These are phyloP conservation scores for Arctocebus calabarensis DNA, from an alignment of 2,797 vertebrate species.

Conservation along the genomic window DNA sequence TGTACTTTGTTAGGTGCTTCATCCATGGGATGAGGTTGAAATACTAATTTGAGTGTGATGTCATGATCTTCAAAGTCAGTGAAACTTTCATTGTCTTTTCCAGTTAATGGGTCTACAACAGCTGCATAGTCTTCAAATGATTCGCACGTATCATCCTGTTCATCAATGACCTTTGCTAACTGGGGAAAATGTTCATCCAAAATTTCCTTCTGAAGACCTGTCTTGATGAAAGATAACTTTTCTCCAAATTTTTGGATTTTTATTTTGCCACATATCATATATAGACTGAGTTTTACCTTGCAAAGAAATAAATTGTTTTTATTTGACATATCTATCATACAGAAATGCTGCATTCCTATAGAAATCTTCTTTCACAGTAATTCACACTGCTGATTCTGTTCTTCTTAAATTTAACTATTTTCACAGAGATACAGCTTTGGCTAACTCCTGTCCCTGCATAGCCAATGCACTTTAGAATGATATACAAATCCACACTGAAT, in stretches of 20 bases:
- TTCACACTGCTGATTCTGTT: neutral
- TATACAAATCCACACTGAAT: neutral
- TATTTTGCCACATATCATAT: neutral
- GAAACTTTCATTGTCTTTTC: neutral
- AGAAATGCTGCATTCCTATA: neutral
- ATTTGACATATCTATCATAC: neutral
- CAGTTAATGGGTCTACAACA: neutral
- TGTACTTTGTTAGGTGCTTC: neutral
- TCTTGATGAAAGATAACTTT: neutral
- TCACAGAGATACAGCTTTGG: neutral
- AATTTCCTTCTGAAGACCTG: neutral
- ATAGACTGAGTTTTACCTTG: neutral
- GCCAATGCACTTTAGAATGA: neutral
- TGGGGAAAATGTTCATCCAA: neutral
- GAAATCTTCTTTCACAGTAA: neutral
- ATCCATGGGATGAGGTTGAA: neutral
- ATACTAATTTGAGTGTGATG: neutral
- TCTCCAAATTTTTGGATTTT: neutral
- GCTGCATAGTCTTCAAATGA: neutral
- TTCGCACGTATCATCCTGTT: neutral
- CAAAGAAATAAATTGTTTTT: neutral
- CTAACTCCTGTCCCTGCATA: neutral
- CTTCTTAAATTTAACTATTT: neutral
- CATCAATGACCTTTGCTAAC: neutral
- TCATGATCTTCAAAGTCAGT: neutral